Conservation (phyloP, 1,140 invertebrate genomes). For the Drosophila grimshawi region DNA sequence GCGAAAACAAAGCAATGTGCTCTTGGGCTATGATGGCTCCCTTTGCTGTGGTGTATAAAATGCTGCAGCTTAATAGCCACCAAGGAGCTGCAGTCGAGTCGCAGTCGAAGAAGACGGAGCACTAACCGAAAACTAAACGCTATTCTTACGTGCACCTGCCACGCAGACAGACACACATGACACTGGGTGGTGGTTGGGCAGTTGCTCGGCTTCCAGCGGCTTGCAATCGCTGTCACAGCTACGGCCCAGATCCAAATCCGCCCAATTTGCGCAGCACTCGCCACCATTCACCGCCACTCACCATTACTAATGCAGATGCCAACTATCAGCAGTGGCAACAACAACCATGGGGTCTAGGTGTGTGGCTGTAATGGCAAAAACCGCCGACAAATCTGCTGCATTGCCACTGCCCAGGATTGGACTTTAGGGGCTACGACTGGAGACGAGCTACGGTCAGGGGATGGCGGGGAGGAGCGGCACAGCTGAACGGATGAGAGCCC, state of each 20-base stretch:
- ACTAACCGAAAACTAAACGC: constrained; percentile 55
- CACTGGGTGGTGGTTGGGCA: not conserved
- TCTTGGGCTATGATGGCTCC: constrained; percentile 9
- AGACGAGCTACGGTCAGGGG: not conserved
- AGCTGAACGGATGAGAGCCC: constrained; percentile 41
- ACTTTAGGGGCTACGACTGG: not conserved
- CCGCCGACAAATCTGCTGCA: constrained; percentile 80
- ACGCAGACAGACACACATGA: constrained; percentile 33
- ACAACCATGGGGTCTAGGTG: constrained; percentile 19
- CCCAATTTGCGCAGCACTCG: constrained; percentile 70
- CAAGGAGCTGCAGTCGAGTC: constrained; percentile 48
- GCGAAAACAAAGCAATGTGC: constrained; percentile 34
- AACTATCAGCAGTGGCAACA: constrained; percentile 53
- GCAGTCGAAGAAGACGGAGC: constrained; percentile 37
- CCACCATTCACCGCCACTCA: constrained; percentile 56
- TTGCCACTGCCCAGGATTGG: constrained; percentile 37
- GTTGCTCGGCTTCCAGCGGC: not conserved
- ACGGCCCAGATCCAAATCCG: constrained; percentile 59
- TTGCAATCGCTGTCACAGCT: constrained; percentile 56
- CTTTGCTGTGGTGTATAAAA: constrained; percentile 40
- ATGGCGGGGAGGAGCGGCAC: not conserved
- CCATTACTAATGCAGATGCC: constrained; percentile 79
- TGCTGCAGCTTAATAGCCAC: constrained; percentile 73
- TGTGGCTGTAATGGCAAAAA: constrained; percentile 72
- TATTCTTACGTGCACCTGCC: constrained; percentile 56